Evolutionary conservation across 2,113 vertebrate genomes (phyloP), one percentile per base, ranked within the genome.

Genomic region (Cathartes aura): DNA sequence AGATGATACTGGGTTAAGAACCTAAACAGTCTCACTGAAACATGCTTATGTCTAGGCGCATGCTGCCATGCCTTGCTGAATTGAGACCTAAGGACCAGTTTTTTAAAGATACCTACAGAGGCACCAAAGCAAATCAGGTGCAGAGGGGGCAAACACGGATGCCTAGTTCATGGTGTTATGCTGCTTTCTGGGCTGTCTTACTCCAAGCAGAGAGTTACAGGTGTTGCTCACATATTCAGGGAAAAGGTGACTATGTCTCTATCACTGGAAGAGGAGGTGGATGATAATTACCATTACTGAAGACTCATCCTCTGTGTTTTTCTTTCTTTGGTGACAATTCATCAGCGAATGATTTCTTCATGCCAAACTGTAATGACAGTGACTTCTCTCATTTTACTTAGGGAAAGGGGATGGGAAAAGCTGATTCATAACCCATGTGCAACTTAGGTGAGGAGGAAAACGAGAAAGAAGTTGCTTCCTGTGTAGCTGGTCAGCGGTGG

Each of bases 401-500:
- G 42, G 55, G 59, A 93, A 27, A 11, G 52, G 94, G 76, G 72
- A 40, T 72, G 89, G 55, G 58, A 64, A 73, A 89, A 83, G 21
- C 29, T 55, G 52, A 48, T 79, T 67, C 84, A 83, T 74, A 96
- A 93, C 66, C 56, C 38, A 40, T 32, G 56, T 76, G 70, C 75
- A 89, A 80, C 42, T 74, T 60, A 75, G 76, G 52, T 60, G 19
- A 96, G 71, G 88, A 96, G 89, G 78, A 82, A 94, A 93, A 94
- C 1, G 16, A 23, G 40, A 30, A 66, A 74, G 80, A 74, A 91
- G 89, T 91, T 89, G 75, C 92, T 82, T 71, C 87, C 89, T 52
- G 79, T 93, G 75, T 91, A 92, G 76, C 75, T 90, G 94, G 94
- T 96, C 47, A 43, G 82, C 26, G 64, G 62, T 62, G 91, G 96